Evolutionary conservation across 2,113 vertebrate genomes (phyloP).

Genomic region (Odobenus rosmarus): DNA sequence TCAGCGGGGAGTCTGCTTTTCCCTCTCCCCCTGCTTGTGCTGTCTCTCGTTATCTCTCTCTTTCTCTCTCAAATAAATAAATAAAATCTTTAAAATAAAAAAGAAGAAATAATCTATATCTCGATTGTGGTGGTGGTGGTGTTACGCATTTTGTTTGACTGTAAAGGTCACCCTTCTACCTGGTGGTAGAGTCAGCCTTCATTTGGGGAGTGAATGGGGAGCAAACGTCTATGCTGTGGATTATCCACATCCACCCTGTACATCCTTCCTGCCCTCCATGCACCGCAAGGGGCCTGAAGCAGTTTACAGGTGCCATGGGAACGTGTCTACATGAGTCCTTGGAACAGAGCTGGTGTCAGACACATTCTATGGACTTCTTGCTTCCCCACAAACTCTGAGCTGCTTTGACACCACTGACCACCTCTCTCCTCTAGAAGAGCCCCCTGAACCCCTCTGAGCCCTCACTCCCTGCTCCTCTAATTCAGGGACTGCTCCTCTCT

Average conservation of each 20-base stretch:
- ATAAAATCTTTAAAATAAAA: neutral
- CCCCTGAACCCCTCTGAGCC: neutral
- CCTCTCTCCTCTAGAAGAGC: neutral
- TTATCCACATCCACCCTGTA: fast-evolving
- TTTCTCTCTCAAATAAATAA: neutral
- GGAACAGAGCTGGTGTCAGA: neutral
- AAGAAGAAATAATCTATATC: neutral
- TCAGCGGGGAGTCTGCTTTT: neutral
- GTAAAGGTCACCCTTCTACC: neutral
- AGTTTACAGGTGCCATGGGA: neutral
- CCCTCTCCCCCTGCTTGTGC: neutral
- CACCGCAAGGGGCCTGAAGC: neutral
- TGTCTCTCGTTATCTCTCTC: too few species aligned
- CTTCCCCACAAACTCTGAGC: neutral
- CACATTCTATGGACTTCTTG: neutral
- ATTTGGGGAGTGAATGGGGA: neutral
- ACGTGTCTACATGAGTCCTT: neutral
- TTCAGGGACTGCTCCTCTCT: neutral
- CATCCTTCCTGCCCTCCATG: neutral
- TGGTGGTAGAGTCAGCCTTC: neutral
- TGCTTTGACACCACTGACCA: too few species aligned
- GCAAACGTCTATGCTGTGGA: neutral
- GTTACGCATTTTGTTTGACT: neutral
- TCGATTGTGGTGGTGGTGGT: fast-evolving
- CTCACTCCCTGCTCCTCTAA: neutral